A percentile compares a stretch with the other conserved stretches of the same genome.
These are phyloP conservation scores for Leptinotarsa peninsularis DNA, from an alignment of 2,888 invertebrate species.

Conservation along the genomic window DNA sequence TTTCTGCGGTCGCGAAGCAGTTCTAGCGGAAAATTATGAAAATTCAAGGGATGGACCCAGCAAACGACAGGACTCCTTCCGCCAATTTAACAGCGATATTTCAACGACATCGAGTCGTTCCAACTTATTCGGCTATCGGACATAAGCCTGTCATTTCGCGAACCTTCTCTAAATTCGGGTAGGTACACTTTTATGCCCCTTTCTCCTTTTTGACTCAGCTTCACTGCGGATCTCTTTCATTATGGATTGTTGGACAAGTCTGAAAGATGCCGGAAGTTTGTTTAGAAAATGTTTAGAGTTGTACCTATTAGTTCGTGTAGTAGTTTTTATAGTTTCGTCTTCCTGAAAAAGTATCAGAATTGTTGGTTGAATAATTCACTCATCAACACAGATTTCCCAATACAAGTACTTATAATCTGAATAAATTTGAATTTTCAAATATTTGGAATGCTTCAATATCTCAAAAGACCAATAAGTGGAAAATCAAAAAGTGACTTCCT, in stretches of 20 bases:
- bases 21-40: constrained; percentile 30
- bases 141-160: constrained; percentile 61
- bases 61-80: constrained; percentile 54
- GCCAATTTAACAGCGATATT: constrained; percentile 65
- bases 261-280: not conserved
- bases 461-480: no score
- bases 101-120: constrained; percentile 54
- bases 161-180: constrained; percentile 50
- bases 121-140: constrained; percentile 60
- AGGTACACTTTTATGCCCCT: constrained; percentile 51
- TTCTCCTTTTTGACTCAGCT: constrained; percentile 37
- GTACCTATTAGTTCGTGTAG: not conserved
- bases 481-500: no score
- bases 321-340: no score
- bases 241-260: constrained; percentile 43
- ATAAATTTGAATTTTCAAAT: no score
- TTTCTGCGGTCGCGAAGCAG: constrained; percentile 9
- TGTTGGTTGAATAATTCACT: no score
- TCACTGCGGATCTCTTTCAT: constrained; percentile 44
- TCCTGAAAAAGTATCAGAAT: no score
- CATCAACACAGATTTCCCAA: no score
- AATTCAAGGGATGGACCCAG: constrained; percentile 26
- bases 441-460: no score
- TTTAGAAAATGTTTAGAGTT: not conserved
- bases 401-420: no score